Evolutionary conservation across 2,888 invertebrate species (phyloP), one percentile per base, ranked within the genome.

Genomic region (Platycheirus rosarum): DNA sequence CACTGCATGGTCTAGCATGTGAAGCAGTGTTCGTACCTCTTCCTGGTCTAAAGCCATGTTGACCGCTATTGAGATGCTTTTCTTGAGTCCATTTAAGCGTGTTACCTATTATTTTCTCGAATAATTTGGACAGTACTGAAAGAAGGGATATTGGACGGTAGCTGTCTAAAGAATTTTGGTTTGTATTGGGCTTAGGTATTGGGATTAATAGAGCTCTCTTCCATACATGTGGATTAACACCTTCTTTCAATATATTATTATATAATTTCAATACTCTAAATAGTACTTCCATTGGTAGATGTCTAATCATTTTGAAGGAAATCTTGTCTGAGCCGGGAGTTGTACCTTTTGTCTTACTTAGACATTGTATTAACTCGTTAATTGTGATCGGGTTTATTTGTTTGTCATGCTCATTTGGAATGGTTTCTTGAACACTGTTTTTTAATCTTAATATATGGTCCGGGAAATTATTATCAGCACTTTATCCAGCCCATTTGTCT

Each of bases 71-170:
- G n/a, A 44, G 32, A 20, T 26, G 13, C 23, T 29, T 51, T 51
- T 65, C 51, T 29, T 16, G 37, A 16, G 40, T 53, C 32, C 51
- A 66, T 66, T 66, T 66, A n/a, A 66, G n/a, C 29, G 53, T 53
- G 40, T 51, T 65, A 9, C 13, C 14, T 14, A 26, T 51, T 65
- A 65, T 65, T 65, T 49, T 65, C 11, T 53, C 53, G 11, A 66
- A 66, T 66, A 66, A 66, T 53, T 66, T 66, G 16, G 60, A 44
- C 29, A 60, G 29, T 4, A 60, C 44, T 16, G 44, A 60, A 18
- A 60, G 44, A 26, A 49, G 26, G 26, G 26, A 49, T 26, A 49
- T 49, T 13, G 48, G 48, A 13, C 48, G 48, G 26, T 49, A 49
- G 26, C 48, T 49, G 9, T 49, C 23, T n/a, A n/a, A n/a, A n/a